Evolutionary conservation across 2,888 invertebrate genomes (phyloP), one percentile per base, ranked within the genome.

Genomic region (Pandemis heparana): DNA sequence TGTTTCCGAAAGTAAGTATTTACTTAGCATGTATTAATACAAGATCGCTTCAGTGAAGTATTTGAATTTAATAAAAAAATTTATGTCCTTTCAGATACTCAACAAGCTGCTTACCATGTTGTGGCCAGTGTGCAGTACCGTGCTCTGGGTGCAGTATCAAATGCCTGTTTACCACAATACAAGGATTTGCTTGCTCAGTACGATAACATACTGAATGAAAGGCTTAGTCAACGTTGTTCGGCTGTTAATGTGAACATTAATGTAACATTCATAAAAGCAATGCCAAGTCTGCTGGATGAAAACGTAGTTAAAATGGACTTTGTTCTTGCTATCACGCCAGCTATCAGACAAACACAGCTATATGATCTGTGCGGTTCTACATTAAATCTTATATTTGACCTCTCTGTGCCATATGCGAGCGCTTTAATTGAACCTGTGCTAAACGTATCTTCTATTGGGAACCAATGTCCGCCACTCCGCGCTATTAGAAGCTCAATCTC

Each of bases 301-400:
- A 98, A 98, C 85, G 96, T 98, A 5, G 97, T 98, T 0, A 97
- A 97, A 90, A 97, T 98, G 95, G 98, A 98, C 90, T 99, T 98
- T 79, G 96, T 98, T 12, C 91, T 99, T 16, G 97, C 97, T 39
- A 97, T 99, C 63, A 96, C 97, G 66, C 99, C 99, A 1, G 97
- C 97, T 2, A 96, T 99, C 38, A 96, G 97, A 79, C 98, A 99
- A 90, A 97, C 98, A 0, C 98, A 98, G 83, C 92, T 99, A 0
- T 99, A 99, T 86, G 99, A 99, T 79, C 96, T 99, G 0, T 99
- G 99, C 84, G 99, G 99, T 14, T 98, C 98, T 0, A 99, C 99
- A 0, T 89, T 99, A 75, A 98, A 97, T 82, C 95, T 99, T 1
- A 98, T 99, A 83, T 99, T 99, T 84, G 99, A 99, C 89, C 92